Evolutionary conservation across 1,140 invertebrate species (phyloP).

Genomic region (Ostrea denselamellosa): DNA sequence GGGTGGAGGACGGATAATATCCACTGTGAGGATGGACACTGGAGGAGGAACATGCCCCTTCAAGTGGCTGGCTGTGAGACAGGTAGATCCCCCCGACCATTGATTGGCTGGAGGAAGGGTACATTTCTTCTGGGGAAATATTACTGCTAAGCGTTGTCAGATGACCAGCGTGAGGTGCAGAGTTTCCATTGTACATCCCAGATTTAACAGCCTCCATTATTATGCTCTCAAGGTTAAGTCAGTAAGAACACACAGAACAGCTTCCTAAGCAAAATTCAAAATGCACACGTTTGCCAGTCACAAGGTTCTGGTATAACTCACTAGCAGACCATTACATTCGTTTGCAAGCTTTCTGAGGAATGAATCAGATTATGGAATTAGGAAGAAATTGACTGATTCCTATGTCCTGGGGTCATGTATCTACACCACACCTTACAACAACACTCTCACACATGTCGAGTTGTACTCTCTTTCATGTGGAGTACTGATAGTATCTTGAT

Average conservation of each 20-base stretch:
- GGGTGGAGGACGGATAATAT: neutral
- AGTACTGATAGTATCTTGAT: conserved; percentile 25
- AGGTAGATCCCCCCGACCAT: neutral
- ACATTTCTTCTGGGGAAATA: neutral
- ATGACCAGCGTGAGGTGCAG: neutral
- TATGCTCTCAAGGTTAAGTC: neutral
- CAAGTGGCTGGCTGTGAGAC: neutral
- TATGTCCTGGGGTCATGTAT: conserved; percentile 12
- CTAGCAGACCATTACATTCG: neutral
- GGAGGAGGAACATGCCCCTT: neutral
- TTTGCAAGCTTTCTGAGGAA: neutral
- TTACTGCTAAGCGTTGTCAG: neutral
- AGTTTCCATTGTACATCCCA: neutral
- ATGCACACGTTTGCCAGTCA: neutral
- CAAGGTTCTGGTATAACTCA: neutral
- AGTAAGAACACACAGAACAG: neutral
- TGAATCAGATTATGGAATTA: conserved; percentile 29
- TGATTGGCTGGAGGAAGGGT: neutral
- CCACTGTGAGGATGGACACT: neutral
- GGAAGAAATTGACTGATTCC: neutral
- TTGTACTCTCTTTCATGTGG: neutral
- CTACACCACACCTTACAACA: conserved; percentile 19
- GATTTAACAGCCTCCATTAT: neutral
- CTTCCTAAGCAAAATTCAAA: neutral
- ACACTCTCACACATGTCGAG: neutral